Percentiles rank a stretch among this genome's conserved stretches.
These are phyloP conservation scores for Acrocera orbiculus DNA, from an alignment of 2,888 invertebrate species.

Conservation along the genomic window DNA sequence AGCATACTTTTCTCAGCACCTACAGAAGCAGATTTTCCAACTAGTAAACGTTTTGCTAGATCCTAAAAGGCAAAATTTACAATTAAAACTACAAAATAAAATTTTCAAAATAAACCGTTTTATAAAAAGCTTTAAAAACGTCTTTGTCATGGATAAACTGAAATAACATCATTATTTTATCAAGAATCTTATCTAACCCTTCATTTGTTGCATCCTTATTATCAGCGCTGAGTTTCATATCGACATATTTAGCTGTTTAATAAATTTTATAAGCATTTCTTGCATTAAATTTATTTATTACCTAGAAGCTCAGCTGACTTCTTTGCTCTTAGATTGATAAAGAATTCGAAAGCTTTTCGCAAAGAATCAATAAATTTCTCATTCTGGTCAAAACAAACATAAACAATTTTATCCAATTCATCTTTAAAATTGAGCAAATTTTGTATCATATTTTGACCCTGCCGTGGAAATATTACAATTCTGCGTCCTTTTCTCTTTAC, in stretches of 20 bases:
- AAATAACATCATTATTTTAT: slow-evolving; percentile 98
- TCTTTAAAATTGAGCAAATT: slow-evolving; percentile 95
- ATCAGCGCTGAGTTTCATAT: slow-evolving; percentile 87
- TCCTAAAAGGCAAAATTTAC: slow-evolving; percentile 38
- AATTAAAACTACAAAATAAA: slow-evolving; percentile 1
- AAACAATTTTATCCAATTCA: slow-evolving; percentile 85
- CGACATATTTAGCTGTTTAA: slow-evolving; percentile 87
- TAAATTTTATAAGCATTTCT: no score
- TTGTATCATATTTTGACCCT: slow-evolving; percentile 96
- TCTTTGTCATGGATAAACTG: slow-evolving; percentile 99
- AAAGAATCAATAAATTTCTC: slow-evolving; percentile 91
- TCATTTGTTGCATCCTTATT: slow-evolving; percentile 99
- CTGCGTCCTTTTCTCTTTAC: slow-evolving; percentile 80
- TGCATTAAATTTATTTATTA: slow-evolving; percentile 24
- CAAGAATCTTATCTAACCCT: slow-evolving; percentile 83
- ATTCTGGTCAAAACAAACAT: slow-evolving; percentile 76
- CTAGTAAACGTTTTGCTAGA: slow-evolving; percentile 87
- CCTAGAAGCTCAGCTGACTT: slow-evolving; percentile 98
- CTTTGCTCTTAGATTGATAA: slow-evolving; percentile 94
- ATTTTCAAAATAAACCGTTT: slow-evolving; percentile 47
- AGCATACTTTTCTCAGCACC: slow-evolving; percentile 99
- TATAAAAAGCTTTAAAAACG: slow-evolving; percentile 99
- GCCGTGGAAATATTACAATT: slow-evolving; percentile 93
- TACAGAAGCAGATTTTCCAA: slow-evolving; percentile 96
- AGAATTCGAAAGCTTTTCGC: slow-evolving; percentile 94